Percentiles rank a stretch among this genome's conserved stretches.
Evolutionary conservation across 2,888 invertebrate species (phyloP).

Genomic region (Spodoptera littoralis): DNA sequence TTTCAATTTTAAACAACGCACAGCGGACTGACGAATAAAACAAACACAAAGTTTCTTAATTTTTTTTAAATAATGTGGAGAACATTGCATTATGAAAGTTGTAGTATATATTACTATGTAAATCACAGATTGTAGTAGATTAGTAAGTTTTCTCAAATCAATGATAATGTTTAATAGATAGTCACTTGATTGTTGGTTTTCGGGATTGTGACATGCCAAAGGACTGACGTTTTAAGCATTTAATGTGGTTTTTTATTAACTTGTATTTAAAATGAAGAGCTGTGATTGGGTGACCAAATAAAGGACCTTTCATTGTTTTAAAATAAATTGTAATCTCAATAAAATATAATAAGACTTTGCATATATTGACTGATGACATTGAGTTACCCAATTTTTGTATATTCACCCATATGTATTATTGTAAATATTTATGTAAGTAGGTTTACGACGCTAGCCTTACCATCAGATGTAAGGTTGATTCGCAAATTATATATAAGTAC

Average conservation of each 20-base stretch:
- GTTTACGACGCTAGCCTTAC: slow-evolving; percentile 65
- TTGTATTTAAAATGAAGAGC: too few species aligned
- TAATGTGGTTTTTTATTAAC: too few species aligned
- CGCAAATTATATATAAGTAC: slow-evolving; percentile 35
- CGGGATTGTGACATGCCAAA: too few species aligned
- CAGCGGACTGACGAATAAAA: not conserved
- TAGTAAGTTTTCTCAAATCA: too few species aligned
- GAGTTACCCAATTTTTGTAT: slow-evolving; percentile 2
- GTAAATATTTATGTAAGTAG: slow-evolving; percentile 83
- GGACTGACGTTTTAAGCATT: too few species aligned
- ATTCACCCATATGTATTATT: slow-evolving; percentile 67
- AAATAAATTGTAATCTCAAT: slow-evolving; percentile 1
- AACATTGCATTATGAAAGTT: not conserved
- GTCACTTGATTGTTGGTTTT: too few species aligned
- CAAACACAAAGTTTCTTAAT: too few species aligned
- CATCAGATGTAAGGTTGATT: slow-evolving; percentile 38
- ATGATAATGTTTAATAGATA: too few species aligned
- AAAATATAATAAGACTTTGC: not conserved
- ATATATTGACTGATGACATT: not conserved
- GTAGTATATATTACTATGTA: not conserved
- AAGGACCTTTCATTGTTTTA: not conserved
- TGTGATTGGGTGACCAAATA: slow-evolving; percentile 1
- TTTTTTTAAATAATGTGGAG: not conserved
- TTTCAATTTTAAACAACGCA: not conserved
- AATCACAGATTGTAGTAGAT: too few species aligned